Percentiles rank a stretch among this genome's conserved stretches.
These are phyloP conservation scores for Pycnonotus jocosus DNA, from an alignment of 2,113 vertebrate species.

Conservation along the genomic window DNA sequence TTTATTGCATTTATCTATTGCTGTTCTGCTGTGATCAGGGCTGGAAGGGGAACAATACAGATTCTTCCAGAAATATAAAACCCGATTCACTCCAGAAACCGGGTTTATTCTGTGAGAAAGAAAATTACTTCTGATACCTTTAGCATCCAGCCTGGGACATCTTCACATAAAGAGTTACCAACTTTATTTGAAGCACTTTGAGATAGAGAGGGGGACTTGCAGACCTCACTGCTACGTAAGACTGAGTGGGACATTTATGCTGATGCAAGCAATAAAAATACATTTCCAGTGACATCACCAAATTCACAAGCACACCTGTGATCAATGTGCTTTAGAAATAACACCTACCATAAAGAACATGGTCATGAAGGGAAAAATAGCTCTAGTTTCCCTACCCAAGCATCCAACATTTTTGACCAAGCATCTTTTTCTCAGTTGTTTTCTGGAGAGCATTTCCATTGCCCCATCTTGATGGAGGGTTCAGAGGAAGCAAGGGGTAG, in stretches of 20 bases:
- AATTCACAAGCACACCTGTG: background rate
- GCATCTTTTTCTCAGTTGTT: background rate
- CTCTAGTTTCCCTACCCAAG: background rate
- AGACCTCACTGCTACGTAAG: background rate
- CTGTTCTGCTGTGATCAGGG: background rate
- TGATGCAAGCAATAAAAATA: background rate
- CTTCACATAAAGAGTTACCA: background rate
- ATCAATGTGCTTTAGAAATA: background rate
- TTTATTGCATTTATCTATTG: background rate
- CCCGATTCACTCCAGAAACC: background rate
- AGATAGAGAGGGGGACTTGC: background rate
- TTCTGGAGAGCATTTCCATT: background rate
- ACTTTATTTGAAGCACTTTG: background rate
- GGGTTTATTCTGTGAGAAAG: background rate
- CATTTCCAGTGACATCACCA: background rate
- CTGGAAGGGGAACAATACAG: background rate
- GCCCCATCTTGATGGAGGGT: background rate
- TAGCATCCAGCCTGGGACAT: background rate
- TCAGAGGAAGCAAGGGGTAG: background rate
- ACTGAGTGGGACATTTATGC: accelerated
- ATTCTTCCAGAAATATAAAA: background rate
- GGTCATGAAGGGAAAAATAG: background rate
- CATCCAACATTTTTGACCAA: background rate
- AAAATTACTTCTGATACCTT: background rate
- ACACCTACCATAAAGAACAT: background rate